A percentile compares a stretch with the other conserved stretches of the same genome.
These are phyloP conservation scores for Styela plicata DNA, from an alignment of 23 tunicate genomes.

Conservation along the genomic window DNA sequence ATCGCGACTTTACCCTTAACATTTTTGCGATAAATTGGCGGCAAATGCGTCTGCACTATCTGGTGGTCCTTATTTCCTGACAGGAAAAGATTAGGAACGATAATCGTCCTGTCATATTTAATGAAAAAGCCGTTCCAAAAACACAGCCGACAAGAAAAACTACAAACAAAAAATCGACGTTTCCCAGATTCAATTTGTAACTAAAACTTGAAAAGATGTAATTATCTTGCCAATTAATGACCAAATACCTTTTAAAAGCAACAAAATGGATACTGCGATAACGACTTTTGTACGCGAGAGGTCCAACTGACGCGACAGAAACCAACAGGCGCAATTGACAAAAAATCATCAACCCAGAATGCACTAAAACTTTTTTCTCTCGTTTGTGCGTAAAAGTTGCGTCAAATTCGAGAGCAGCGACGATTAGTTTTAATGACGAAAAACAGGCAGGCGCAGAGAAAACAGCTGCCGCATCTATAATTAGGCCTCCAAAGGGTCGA, in stretches of 20 bases:
- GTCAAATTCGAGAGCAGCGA: not conserved
- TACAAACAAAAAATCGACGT: not conserved
- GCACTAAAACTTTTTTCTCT: not conserved
- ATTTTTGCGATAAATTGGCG: not conserved
- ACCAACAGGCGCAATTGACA: not conserved
- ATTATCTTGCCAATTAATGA: not conserved
- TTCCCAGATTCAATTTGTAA: not conserved
- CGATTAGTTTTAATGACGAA: conserved; percentile 33
- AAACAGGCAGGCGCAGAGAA: conserved; percentile 22
- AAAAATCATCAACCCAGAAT: not conserved
- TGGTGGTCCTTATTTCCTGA: not conserved
- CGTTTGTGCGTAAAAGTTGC: not conserved
- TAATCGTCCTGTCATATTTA: not conserved
- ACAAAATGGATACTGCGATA: not conserved
- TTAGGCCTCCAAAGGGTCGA: conserved; percentile 22
- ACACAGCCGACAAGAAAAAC: not conserved
- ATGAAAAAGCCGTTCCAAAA: not conserved
- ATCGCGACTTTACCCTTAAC: not conserved
- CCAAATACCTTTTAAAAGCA: not conserved
- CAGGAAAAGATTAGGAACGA: not conserved
- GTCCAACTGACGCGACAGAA: not conserved
- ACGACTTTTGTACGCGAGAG: not conserved
- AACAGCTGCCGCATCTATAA: conserved; percentile 37
- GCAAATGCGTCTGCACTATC: not conserved
- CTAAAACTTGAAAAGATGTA: not conserved